Evolutionary conservation across 2,888 invertebrate genomes (phyloP), one percentile per base, ranked within the genome.

Genomic region (Elysia crispata): DNA sequence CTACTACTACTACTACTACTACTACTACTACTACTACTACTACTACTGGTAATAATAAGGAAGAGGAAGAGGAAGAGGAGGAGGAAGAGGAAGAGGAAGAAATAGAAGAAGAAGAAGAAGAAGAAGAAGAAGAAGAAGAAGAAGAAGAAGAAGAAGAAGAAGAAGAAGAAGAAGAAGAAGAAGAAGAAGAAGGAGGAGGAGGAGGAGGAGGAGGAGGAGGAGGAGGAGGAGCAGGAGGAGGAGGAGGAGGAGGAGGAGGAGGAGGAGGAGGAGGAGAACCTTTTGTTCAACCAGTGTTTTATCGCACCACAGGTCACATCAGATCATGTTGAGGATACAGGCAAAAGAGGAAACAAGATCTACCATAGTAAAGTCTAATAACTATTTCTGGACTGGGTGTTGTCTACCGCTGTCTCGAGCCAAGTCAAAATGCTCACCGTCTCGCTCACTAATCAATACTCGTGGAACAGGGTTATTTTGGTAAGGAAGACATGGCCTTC

Each of bases 61-160:
- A 62, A 20, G 25, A 62, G 20, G 33, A 62, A 20, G 1, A 62
- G 8, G 30, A 28, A 20, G 30, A 69, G 8, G 30, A 69, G 69
- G 60, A 75, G 60, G 41, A 28, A 15, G 60, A 75, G 60, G 41
- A 28, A n/a, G n/a, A n/a, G n/a, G n/a, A n/a, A n/a, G n/a, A 49
- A 75, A 1, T 30, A 30, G n/a, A 13, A 30, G n/a, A 31, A 6
- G n/a, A 25, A 60, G n/a, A 62, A 28, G 30, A 8, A 74, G 28
- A 28, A 25, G 13, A 33, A 74, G 25, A 28, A 50, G 18, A 33
- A 74, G 74, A 57, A 50, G n/a, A 33, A 54, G 28, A 28, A 50
- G 25, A 33, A 74, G 28, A 28, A 50, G 25, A 30, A 74, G 57
- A 28, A 50, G 18, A 33, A 25, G 73, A 20, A 73, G 8, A 25